Base-by-base conservation (phyloP, 2,888 invertebrate species). In the Cyaniris semiargus region DNA sequence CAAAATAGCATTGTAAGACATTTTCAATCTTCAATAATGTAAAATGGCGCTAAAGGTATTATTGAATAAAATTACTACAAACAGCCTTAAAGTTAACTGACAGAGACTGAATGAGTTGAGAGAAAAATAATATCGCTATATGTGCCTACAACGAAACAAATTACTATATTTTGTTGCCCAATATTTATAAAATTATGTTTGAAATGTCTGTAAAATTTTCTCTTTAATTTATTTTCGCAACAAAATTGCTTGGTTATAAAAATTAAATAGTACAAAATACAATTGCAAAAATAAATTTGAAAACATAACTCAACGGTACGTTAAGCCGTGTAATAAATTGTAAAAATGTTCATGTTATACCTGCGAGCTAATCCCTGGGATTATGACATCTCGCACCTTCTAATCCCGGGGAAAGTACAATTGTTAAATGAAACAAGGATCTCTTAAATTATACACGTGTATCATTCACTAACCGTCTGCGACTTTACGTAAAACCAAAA, bases 331-430 rank as follows among this genome's bases (percentile, higher is more conserved):
- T 72, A 44, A 72, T 72, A 72, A 72, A 74, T 74, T 53, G 44
- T 74, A 74, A 74, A 74, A 74, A 74, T 53, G 74, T 31, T 74
- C 74, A 74, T 53, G 8, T 48, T 74, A 74, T 74, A 74, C 27
- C 74, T 74, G 27, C 23, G 74, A 74, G 74, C 23, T 74, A 74
- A 53, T 74, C 48, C 74, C 27, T 6, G 10, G 53, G 74, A 74
- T 74, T 74, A 74, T 23, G 48, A 48, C 74, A 23, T 72, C 74
- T 74, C 74, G 53, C 74, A 74, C 74, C 48, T 48, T 18, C 74
- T 74, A 74, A 74, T 53, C 74, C 74, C 48, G 18, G 74, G 27
- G 15, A 27, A 74, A 27, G 48, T 53, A 23, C 44, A 74, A 74
- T 74, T 74, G 53, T 53, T 48, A 44, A 44, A 74, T 74, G 18